Evolutionary conservation across 2,888 invertebrate species (phyloP).

Genomic region (Hyposoter dolosus): DNA sequence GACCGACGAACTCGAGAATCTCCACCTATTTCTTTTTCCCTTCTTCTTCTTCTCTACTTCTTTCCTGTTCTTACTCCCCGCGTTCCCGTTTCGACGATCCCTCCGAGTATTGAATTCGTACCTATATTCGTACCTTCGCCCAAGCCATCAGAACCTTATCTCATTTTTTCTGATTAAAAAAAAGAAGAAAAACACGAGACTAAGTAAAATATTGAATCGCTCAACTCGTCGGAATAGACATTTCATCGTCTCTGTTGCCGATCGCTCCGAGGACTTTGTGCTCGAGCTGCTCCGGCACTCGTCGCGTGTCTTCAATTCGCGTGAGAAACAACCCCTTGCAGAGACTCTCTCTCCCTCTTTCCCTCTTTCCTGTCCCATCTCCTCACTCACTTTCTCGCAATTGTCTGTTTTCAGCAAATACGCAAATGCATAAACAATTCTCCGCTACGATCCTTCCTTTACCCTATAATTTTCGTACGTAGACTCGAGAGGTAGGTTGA

Average conservation of each 20-base stretch:
- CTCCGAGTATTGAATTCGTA: conserved; percentile 2
- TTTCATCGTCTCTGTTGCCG: conserved; percentile 37
- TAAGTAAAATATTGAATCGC: conserved; percentile 32
- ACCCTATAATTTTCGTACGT: conserved; percentile 44
- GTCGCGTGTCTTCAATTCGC: conserved; percentile 68
- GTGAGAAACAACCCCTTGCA: conserved; percentile 75
- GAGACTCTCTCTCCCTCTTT: conserved; percentile 32
- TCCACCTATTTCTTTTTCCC: conserved; percentile 68
- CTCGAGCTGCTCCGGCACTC: conserved; percentile 19
- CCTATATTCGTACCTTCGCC: not conserved
- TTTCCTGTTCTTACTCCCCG: conserved; percentile 31
- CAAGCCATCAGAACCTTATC: conserved; percentile 31
- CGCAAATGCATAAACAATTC: conserved; percentile 20
- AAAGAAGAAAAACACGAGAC: not conserved
- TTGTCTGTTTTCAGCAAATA: conserved; percentile 35
- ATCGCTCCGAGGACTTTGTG: conserved; percentile 11
- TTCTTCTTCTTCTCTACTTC: conserved; percentile 57
- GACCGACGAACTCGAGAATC: conserved; percentile 72
- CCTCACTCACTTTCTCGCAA: conserved; percentile 22
- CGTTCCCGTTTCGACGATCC: conserved; percentile 11
- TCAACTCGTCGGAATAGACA: conserved; percentile 15
- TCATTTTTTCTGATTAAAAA: conserved; percentile 30
- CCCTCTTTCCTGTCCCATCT: not conserved
- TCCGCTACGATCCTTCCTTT: not conserved
- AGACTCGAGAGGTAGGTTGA: conserved; percentile 7